Evolutionary conservation across 2,113 vertebrate species (phyloP).

Genomic region (Cygnus atratus): DNA sequence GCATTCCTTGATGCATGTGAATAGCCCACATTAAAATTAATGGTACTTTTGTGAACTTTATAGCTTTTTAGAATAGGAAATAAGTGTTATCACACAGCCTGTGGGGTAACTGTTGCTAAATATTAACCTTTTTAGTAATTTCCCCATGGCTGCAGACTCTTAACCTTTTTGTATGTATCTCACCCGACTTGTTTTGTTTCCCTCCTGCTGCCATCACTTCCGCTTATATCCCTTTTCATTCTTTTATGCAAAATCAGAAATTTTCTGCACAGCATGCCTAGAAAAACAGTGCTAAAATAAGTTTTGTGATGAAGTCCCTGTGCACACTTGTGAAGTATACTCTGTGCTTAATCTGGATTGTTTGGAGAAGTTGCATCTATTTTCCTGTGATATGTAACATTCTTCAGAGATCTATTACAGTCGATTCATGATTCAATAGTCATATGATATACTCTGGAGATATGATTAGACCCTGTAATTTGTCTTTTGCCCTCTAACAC

Average conservation of each 20-base stretch:
- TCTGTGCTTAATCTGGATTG: neutral
- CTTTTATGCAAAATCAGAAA: neutral
- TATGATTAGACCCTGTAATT: neutral
- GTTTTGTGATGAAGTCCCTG: neutral
- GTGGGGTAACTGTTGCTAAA: neutral
- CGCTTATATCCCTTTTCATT: neutral
- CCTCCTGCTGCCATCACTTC: neutral
- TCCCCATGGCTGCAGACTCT: fast-evolving
- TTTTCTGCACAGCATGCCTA: neutral
- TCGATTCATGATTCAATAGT: neutral
- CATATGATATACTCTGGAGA: neutral
- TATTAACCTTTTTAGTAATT: neutral
- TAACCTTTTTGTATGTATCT: neutral
- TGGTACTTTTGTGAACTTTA: neutral
- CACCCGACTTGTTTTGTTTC: neutral
- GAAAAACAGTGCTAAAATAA: neutral
- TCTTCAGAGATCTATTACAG: neutral
- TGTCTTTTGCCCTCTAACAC: neutral
- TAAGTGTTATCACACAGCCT: neutral
- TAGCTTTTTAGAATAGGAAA: neutral
- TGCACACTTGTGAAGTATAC: neutral
- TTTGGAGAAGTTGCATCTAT: neutral
- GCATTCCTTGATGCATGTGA: neutral
- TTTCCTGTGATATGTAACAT: neutral
- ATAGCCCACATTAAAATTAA: slow-evolving; percentile 38